Evolutionary conservation across 2,113 vertebrate genomes (phyloP).

Genomic region (Dipodomys merriami): DNA sequence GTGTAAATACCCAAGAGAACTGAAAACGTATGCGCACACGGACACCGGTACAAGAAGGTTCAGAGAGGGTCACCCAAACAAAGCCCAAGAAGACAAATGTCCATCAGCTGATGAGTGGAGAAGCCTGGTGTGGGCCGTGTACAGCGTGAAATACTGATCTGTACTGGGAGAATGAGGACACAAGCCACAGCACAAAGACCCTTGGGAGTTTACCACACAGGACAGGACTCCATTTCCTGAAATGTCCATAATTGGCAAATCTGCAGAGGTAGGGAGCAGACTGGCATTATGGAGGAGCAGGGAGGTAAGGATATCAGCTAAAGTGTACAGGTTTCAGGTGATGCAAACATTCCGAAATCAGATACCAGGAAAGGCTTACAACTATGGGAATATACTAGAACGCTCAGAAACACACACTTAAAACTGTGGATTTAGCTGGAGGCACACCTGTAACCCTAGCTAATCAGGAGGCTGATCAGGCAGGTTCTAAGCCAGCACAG

Average conservation of each 20-base stretch:
- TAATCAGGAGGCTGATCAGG: too few relatives aligned
- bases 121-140: too few relatives aligned
- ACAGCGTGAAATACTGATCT: too few relatives aligned
- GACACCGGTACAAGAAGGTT: background rate
- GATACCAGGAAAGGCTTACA: background rate
- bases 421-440: too few relatives aligned
- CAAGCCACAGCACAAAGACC: rapidly evolving
- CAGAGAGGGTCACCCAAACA: background rate
- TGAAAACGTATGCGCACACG: background rate
- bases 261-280: background rate
- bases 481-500: too few relatives aligned
- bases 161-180: background rate
- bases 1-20: background rate
- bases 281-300: background rate
- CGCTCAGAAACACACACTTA: background rate
- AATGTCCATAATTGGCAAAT: background rate
- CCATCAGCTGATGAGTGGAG: too few relatives aligned
- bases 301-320: background rate
- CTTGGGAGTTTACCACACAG: background rate
- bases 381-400: background rate
- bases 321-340: background rate
- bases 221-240: background rate
- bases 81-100: background rate
- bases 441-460: too few relatives aligned
- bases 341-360: background rate